Percentiles rank a stretch among this genome's conserved stretches.
phyloP scores from a whole-genome alignment of 2,888 invertebrate species.

The Tachina lurida region DNA sequence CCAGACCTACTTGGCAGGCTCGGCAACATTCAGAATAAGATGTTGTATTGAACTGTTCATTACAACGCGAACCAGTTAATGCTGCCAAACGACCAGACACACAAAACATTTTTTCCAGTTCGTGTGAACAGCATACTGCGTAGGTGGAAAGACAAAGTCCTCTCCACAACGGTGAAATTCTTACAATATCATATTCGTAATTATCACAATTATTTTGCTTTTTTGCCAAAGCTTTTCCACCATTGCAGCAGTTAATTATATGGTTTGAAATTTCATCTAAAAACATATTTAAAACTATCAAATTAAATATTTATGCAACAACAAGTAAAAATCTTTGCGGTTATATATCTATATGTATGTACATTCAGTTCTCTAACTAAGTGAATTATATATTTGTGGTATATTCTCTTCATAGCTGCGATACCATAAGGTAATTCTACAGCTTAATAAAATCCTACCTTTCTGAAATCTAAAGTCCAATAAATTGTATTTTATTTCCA shows the following conservation, averaged over 20 bases:
- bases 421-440: too few species aligned
- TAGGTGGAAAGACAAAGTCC: constrained; percentile 86
- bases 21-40: constrained; percentile 85
- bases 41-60: constrained; percentile 75
- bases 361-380: too few species aligned
- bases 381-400: too few species aligned
- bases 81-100: constrained; percentile 79
- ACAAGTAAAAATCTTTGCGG: not conserved
- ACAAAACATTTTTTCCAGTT: constrained; percentile 82
- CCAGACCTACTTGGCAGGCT: constrained; percentile 86
- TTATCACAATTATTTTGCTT: constrained; percentile 83
- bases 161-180: constrained; percentile 85
- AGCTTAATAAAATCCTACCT: too few species aligned
- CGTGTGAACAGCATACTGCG: constrained; percentile 86
- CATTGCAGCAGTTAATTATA: constrained; percentile 83
- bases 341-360: too few species aligned
- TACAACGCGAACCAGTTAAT: constrained; percentile 78
- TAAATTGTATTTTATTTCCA: too few species aligned
- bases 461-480: too few species aligned
- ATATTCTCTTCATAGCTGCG: too few species aligned
- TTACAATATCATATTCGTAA: constrained; percentile 84
- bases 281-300: not conserved
- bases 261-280: constrained; percentile 77
- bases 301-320: not conserved
- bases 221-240: constrained; percentile 84